These are phyloP conservation scores for Garrulus glandarius DNA, from an alignment of 2,797 vertebrate genomes.

Conservation along the genomic window DNA sequence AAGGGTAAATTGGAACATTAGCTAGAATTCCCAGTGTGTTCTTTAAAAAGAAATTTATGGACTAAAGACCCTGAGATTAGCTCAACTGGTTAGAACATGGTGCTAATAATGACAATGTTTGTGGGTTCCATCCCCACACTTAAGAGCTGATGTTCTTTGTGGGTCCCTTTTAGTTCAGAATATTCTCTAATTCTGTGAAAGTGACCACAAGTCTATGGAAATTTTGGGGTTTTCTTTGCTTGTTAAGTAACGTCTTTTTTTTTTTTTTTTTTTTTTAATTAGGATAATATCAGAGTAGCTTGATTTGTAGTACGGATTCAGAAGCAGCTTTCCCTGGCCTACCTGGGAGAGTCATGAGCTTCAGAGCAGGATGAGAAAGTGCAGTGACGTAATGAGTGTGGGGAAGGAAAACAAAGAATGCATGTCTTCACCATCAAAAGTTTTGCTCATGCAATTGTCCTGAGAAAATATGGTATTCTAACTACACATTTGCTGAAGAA, in stretches of 20 bases:
- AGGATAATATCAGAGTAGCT: neutral
- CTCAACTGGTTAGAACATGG: neutral
- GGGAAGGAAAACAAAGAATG: neutral
- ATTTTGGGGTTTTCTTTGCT: neutral
- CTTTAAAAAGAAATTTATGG: neutral
- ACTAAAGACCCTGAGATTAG: neutral
- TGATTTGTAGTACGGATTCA: neutral
- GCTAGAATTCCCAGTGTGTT: neutral
- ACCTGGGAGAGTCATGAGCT: neutral
- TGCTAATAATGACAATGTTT: neutral
- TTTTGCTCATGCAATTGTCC: neutral
- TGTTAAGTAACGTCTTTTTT: neutral
- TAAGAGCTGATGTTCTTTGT: neutral
- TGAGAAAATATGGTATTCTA: neutral
- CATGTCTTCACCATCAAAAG: accelerated
- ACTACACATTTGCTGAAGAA: neutral
- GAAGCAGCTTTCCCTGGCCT: neutral
- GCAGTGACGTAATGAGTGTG: neutral
- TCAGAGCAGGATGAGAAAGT: neutral
- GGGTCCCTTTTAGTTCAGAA: neutral
- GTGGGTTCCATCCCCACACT: neutral
- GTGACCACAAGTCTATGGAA: neutral
- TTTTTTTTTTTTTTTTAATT: neutral
- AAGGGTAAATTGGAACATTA: neutral
- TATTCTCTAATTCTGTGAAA: neutral